Evolutionary conservation across 1,140 invertebrate genomes (phyloP).

Genomic region (Bombus confusus): DNA sequence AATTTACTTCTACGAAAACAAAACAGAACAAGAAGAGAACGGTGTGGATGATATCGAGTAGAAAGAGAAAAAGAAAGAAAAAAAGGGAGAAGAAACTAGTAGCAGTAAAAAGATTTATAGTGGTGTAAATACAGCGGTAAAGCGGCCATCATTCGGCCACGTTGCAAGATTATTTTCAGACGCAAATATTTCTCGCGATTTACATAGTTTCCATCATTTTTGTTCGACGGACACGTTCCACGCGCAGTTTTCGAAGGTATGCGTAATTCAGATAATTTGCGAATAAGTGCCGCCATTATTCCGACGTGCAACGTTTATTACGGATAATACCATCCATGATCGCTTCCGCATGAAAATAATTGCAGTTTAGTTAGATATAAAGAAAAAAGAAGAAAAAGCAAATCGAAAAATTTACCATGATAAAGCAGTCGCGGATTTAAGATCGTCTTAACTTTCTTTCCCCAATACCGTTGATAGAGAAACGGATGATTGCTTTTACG

Average conservation of each 20-base stretch:
- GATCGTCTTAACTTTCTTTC: background rate
- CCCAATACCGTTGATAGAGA: background rate
- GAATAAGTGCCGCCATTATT: conserved; percentile 53
- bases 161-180: conserved; percentile 41
- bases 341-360: conserved; percentile 50
- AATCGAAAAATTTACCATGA: background rate
- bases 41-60: background rate
- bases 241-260: background rate
- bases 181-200: conserved; percentile 55
- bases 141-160: background rate
- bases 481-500: background rate
- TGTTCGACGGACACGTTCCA: conserved; percentile 7
- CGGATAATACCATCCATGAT: conserved; percentile 25
- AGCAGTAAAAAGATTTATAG: conserved; percentile 64
- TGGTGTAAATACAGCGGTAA: conserved; percentile 60
- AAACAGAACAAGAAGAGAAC: conserved; percentile 6
- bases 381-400: background rate
- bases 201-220: conserved; percentile 21
- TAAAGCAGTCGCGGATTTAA: background rate
- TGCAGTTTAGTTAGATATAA: background rate
- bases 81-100: conserved; percentile 15
- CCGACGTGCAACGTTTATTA: conserved; percentile 43
- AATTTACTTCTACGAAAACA: conserved; percentile 42
- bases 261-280: conserved; percentile 48
- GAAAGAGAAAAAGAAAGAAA: background rate